Evolutionary conservation across 2,797 vertebrate species (phyloP).

Genomic region (Apogon hyalosoma): DNA sequence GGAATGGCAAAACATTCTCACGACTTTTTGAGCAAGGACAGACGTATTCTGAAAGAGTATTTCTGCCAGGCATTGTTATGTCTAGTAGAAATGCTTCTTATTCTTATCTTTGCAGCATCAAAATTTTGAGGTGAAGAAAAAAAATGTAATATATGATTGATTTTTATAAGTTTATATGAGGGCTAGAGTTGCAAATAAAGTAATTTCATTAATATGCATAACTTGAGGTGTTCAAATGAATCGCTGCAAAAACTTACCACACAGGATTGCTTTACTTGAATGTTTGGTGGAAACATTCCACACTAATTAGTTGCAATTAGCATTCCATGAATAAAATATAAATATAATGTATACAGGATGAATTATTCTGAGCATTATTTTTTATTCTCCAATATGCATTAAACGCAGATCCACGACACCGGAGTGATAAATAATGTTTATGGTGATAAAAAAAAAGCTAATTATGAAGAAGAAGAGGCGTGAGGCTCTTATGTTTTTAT

Average conservation of each 20-base stretch:
- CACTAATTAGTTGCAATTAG: neutral
- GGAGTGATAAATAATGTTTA: neutral
- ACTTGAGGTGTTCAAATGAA: too few relatives aligned
- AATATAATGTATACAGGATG: neutral
- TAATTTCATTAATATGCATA: too few relatives aligned
- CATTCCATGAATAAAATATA: neutral
- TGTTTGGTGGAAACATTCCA: neutral
- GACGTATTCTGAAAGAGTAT: neutral
- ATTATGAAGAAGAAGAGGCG: neutral
- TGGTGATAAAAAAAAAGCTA: neutral
- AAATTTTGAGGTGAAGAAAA: too few relatives aligned
- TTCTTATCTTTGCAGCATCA: too few relatives aligned
- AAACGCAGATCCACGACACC: neutral
- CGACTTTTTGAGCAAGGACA: constrained; percentile 24
- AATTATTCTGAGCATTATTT: neutral
- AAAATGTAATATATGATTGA: too few relatives aligned
- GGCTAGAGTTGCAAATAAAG: too few relatives aligned
- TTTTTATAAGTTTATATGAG: too few relatives aligned
- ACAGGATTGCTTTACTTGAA: neutral
- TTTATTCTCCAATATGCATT: neutral
- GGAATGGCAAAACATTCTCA: constrained; percentile 2
- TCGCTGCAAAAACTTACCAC: too few relatives aligned
- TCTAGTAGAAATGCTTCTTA: too few relatives aligned
- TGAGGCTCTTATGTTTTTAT: constrained; percentile 5
- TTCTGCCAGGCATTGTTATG: constrained; percentile 8